Conservation (phyloP, 2,797 vertebrate genomes). For the Tragelaphus eurycerus region DNA sequence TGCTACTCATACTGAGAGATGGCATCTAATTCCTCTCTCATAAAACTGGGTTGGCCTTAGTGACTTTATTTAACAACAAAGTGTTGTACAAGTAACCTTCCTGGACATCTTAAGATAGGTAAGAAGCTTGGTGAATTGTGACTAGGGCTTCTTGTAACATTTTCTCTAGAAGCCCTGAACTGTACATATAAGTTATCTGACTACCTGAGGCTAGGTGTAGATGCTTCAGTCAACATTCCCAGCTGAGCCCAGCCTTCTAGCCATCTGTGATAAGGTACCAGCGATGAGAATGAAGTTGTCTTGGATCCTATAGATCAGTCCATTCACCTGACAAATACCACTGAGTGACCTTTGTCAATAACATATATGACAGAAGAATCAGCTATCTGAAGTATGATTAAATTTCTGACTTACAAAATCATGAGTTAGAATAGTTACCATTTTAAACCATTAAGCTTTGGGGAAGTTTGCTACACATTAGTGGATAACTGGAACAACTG, state of each 20-base stretch:
- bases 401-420: constrained; percentile 24
- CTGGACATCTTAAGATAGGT: neutral
- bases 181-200: neutral
- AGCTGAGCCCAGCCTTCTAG: neutral
- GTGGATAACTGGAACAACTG: constrained; percentile 9
- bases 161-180: neutral
- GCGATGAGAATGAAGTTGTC: neutral
- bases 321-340: neutral
- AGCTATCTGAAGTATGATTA: neutral
- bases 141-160: neutral
- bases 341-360: neutral
- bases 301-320: neutral
- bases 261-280: neutral
- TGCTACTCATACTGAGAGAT: neutral
- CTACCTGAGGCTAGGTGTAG: neutral
- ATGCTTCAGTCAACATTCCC: neutral
- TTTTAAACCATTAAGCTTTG: neutral
- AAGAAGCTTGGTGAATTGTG: constrained; percentile 1
- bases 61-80: neutral
- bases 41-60: neutral
- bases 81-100: constrained; percentile 15
- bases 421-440: neutral
- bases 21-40: neutral
- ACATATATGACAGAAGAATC: neutral
- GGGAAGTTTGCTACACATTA: neutral